phyloP scores from a whole-genome alignment of 1,140 invertebrate species.

The Hylyphantes graminicola region DNA sequence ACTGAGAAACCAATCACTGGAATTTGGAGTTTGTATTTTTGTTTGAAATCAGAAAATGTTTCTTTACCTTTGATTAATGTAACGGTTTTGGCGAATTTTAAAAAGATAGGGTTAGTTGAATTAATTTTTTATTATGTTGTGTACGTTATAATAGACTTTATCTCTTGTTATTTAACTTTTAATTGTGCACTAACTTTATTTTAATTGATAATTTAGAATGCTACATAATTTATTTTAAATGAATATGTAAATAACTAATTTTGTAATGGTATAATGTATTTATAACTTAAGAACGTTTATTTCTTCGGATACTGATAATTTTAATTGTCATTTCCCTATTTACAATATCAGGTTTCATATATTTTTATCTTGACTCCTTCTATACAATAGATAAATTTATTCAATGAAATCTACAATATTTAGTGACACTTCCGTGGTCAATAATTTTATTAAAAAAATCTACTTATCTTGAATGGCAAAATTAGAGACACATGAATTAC shows the following conservation, averaged over 20 bases:
- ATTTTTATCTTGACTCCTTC: no score
- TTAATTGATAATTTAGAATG: no score
- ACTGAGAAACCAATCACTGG: neutral
- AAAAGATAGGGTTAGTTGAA: neutral
- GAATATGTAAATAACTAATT: no score
- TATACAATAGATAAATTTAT: no score
- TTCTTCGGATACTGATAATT: no score
- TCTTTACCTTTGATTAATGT: neutral
- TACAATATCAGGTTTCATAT: no score
- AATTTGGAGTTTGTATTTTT: neutral
- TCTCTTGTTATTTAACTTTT: neutral
- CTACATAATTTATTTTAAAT: no score
- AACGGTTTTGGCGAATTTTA: neutral
- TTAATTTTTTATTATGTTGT: neutral
- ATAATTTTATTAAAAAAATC: neutral
- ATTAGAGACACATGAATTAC: neutral
- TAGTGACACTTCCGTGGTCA: neutral
- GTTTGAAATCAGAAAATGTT: neutral
- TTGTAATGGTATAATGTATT: no score
- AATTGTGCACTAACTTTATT: neutral
- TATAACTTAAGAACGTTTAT: no score
- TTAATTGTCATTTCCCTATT: no score
- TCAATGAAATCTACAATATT: no score
- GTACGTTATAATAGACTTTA: neutral
- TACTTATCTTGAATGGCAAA: neutral